These are phyloP conservation scores for human (Homo sapiens) DNA, from an alignment of 2,113 vertebrate species.

Conservation along the genomic window DNA sequence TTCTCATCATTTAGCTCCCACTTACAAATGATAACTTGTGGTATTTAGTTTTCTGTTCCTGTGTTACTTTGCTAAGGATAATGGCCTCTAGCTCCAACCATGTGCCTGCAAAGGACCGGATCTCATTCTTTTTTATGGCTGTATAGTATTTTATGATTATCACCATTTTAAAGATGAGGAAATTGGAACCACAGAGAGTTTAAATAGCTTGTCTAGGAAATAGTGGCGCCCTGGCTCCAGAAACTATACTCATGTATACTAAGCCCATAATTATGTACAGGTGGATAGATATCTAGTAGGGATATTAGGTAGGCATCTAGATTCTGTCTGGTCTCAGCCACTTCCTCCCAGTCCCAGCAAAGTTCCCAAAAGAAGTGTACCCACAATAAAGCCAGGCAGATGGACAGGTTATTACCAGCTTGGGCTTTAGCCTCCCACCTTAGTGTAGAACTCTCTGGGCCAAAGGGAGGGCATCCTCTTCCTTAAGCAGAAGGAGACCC, in stretches of 20 bases:
- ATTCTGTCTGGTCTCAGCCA: not conserved
- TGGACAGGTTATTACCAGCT: not conserved
- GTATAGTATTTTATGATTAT: not conserved
- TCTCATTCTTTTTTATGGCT: no score
- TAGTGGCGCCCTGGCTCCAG: not conserved
- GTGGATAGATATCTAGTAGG: not conserved
- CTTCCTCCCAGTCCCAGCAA: not conserved
- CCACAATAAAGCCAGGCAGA: not conserved
- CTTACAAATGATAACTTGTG: no score
- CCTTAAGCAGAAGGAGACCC: not conserved
- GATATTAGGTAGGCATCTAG: not conserved
- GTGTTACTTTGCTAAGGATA: no score
- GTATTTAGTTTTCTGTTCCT: no score
- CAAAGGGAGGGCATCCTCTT: not conserved
- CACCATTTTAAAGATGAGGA: conserved; percentile 16
- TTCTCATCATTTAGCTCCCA: no score
- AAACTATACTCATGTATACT: not conserved
- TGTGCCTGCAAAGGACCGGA: no score
- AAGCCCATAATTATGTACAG: not conserved
- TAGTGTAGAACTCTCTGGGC: not conserved
- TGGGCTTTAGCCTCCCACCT: not conserved
- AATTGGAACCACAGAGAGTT: not conserved
- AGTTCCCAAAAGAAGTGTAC: not conserved
- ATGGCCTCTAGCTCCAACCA: no score
- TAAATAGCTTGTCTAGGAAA: not conserved